Conservation (phyloP, 1,140 invertebrate species). For the Ridgeia piscesae region DNA sequence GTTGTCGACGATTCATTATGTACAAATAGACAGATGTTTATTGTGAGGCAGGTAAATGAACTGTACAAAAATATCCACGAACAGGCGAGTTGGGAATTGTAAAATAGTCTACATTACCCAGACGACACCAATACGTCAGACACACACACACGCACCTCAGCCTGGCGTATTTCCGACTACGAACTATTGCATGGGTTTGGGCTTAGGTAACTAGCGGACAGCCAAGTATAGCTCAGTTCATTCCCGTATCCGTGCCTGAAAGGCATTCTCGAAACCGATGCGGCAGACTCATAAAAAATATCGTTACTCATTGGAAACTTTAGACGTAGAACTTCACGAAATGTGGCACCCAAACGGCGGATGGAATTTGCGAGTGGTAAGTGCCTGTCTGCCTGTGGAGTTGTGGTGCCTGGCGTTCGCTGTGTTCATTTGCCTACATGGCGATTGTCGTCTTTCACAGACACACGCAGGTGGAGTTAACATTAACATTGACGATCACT, state of each 20-base stretch:
- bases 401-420: background rate
- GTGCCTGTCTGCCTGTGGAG: too few relatives aligned
- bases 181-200: background rate
- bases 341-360: background rate
- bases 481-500: background rate
- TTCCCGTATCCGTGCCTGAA: too few relatives aligned
- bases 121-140: background rate
- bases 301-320: background rate
- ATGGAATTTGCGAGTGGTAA: background rate
- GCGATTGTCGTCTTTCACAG: background rate
- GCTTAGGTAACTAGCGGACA: background rate
- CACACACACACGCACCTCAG: background rate
- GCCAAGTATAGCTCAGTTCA: too few relatives aligned
- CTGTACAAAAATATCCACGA: background rate
- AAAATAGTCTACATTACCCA: background rate
- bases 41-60: too few relatives aligned
- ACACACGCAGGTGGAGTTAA: background rate
- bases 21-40: too few relatives aligned
- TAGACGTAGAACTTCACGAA: background rate
- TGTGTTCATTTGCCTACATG: background rate
- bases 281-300: background rate
- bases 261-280: background rate
- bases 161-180: background rate
- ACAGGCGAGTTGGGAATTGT: background rate
- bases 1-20: too few relatives aligned